Evolutionary conservation across 2,888 invertebrate genomes (phyloP).

Genomic region (Oxytorus armatus): DNA sequence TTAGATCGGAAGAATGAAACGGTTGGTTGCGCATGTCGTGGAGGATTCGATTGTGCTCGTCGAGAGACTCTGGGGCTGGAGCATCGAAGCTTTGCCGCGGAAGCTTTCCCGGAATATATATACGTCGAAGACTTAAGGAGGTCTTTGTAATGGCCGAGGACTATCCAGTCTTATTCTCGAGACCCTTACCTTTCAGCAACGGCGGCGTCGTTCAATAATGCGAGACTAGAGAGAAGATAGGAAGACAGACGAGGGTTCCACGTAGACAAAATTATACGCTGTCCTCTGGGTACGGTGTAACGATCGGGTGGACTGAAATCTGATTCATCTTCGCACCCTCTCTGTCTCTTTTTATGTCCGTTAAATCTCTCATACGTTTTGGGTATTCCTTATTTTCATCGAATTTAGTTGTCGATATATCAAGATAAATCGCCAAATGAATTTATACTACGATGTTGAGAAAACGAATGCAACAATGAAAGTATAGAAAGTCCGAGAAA

Average conservation of each 20-base stretch:
- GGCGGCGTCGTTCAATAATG: slow-evolving; percentile 51
- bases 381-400: slow-evolving; percentile 2
- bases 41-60: slow-evolving; percentile 58
- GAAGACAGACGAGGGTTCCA: neutral
- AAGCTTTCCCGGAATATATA: slow-evolving; percentile 10
- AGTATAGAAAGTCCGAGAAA: neutral
- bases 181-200: neutral
- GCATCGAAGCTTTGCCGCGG: slow-evolving; percentile 33
- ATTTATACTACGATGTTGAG: neutral
- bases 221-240: slow-evolving; percentile 23
- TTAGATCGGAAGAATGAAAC: slow-evolving; percentile 59
- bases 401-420: neutral
- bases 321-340: slow-evolving; percentile 16
- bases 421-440: slow-evolving; percentile 15
- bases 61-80: slow-evolving; percentile 37
- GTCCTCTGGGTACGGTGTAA: slow-evolving; percentile 14
- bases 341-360: neutral
- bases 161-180: slow-evolving; percentile 35
- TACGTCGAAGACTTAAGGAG: slow-evolving; percentile 1
- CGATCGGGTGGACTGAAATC: slow-evolving; percentile 20
- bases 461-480: neutral
- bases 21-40: slow-evolving; percentile 56
- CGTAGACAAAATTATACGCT: slow-evolving; percentile 30
- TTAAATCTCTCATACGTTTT: neutral
- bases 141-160: slow-evolving; percentile 35